Percentiles rank a stretch among this genome's conserved stretches.
These are phyloP conservation scores for Nannoperca obscura DNA, from an alignment of 2,797 vertebrate genomes.

Conservation along the genomic window DNA sequence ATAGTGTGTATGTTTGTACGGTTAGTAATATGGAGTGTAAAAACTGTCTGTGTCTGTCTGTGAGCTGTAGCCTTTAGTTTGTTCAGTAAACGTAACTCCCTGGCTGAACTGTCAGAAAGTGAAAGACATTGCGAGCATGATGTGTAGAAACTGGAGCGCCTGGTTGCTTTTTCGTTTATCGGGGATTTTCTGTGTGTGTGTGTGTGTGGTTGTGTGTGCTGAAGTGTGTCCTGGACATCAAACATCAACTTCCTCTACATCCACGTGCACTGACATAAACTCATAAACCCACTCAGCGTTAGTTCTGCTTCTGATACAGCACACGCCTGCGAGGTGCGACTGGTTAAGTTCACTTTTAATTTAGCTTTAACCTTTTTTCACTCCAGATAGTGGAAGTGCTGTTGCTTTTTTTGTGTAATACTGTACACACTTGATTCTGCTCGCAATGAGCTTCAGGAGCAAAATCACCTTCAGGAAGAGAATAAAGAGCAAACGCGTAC, in stretches of 20 bases:
- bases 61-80: background rate
- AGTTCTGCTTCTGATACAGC: slow-evolving; percentile 76
- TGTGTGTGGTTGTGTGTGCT: slow-evolving; percentile 12
- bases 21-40: background rate
- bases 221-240: slow-evolving; percentile 61
- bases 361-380: slow-evolving; percentile 28
- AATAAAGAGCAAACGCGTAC: slow-evolving; percentile 87
- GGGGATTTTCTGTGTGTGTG: slow-evolving; percentile 49
- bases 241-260: slow-evolving; percentile 81
- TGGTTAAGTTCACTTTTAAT: slow-evolving; percentile 48
- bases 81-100: background rate
- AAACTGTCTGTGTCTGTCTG: background rate
- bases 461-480: slow-evolving; percentile 91
- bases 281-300: slow-evolving; percentile 39
- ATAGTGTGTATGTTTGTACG: background rate
- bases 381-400: slow-evolving; percentile 8
- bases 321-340: slow-evolving; percentile 28
- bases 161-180: background rate
- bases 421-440: background rate
- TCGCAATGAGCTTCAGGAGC: slow-evolving; percentile 93
- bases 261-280: slow-evolving; percentile 71
- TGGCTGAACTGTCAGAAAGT: background rate
- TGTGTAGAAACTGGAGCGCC: background rate
- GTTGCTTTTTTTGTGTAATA: background rate
- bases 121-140: background rate